Percentiles rank a stretch among this genome's conserved stretches.
These are phyloP conservation scores for Neodiprion pinetum DNA, from an alignment of 1,140 invertebrate species.

Conservation along the genomic window DNA sequence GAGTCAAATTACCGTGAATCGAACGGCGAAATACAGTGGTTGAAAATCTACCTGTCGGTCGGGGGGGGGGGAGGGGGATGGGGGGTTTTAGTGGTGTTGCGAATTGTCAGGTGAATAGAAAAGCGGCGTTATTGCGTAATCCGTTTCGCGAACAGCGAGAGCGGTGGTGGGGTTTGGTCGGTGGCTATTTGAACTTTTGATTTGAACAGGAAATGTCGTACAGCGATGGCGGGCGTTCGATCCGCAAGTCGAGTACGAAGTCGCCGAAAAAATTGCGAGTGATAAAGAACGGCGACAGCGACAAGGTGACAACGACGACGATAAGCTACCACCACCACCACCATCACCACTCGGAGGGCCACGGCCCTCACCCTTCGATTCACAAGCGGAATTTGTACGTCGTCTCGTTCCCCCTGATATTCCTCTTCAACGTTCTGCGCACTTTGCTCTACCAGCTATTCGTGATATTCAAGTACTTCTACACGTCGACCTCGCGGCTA, in stretches of 20 bases:
- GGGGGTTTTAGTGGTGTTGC: too few species aligned
- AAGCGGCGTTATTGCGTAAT: too few species aligned
- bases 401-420: conserved; percentile 84
- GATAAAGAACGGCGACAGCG: conserved; percentile 57
- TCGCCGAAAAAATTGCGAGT: conserved; percentile 61
- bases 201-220: conserved; percentile 56
- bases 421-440: conserved; percentile 82
- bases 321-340: conserved; percentile 28
- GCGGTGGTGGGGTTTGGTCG: too few species aligned
- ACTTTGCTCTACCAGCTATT: conserved; percentile 84
- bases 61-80: too few species aligned
- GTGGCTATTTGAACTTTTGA: too few species aligned
- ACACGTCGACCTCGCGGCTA: conserved; percentile 76
- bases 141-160: too few species aligned
- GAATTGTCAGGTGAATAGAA: too few species aligned
- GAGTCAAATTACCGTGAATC: too few species aligned
- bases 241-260: conserved; percentile 57
- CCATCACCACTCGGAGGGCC: conserved; percentile 47
- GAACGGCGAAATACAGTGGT: too few species aligned
- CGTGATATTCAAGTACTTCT: conserved; percentile 83
- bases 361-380: conserved; percentile 69
- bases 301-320: conserved; percentile 53
- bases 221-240: conserved; percentile 62
- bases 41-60: too few species aligned
- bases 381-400: conserved; percentile 86